Evolutionary conservation across 1,140 invertebrate species (phyloP).

Genomic region (Leptonema lineaticorne): DNA sequence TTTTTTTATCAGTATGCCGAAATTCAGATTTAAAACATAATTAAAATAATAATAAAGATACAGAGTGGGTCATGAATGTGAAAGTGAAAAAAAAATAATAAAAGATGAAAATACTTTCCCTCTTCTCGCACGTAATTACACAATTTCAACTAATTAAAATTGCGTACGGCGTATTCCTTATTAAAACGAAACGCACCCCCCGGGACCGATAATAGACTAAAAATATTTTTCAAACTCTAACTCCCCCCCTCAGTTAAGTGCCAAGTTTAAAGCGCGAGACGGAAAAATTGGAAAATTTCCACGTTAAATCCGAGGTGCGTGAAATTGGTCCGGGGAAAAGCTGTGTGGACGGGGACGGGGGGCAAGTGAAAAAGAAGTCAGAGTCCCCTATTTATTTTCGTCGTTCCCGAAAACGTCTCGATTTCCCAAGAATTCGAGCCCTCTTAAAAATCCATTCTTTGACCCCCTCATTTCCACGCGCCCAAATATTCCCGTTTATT

Average conservation of each 20-base stretch:
- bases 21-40: too few relatives aligned
- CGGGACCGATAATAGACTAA: not conserved
- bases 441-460: conserved; percentile 2
- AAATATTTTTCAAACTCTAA: not conserved
- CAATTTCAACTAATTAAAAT: not conserved
- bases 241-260: too few relatives aligned
- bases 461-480: not conserved
- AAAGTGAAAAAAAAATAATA: too few relatives aligned
- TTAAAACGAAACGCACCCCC: not conserved
- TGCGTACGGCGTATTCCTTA: not conserved
- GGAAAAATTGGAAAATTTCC: not conserved
- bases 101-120: too few relatives aligned
- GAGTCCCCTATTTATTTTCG: not conserved
- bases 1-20: too few relatives aligned
- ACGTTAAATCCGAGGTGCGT: conserved; percentile 17
- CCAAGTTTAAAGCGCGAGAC: not conserved
- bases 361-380: too few relatives aligned
- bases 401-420: not conserved
- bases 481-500: too few relatives aligned
- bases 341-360: too few relatives aligned
- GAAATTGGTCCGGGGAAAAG: conserved; percentile 10
- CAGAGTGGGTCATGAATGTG: too few relatives aligned
- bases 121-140: not conserved
- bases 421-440: not conserved
- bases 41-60: too few relatives aligned